Evolutionary conservation across 2,113 vertebrate species (phyloP), one percentile per base, ranked within the genome.

Genomic region (Periophthalmodon schlosseri): DNA sequence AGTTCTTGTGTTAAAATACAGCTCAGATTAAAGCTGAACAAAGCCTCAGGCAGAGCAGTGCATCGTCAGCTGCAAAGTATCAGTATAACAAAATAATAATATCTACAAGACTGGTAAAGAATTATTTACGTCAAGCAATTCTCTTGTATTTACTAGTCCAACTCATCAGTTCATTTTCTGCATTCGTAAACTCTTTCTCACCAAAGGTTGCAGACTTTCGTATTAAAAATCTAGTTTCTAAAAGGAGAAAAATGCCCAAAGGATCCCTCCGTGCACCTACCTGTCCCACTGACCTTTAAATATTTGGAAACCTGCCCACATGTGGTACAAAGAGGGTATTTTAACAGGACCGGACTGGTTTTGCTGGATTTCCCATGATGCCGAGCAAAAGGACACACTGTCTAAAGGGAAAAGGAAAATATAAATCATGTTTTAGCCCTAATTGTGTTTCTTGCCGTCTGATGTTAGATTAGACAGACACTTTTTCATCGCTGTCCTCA

Each of bases 271-370:
- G 24, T 14, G 28, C 63, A 12, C 33, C n/a, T 44, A n/a, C 36
- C 63, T 44, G 33, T 65, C 34, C 16, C 34, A 65, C 9, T 44
- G 63, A 65, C 63, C 63, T 65, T 65, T 65, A 65, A 65, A 65
- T 65, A 65, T 65, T 65, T 44, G 63, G 34, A 65, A 65, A 21
- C 34, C 20, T 65, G 28, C 34, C 34, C 61, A 33, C 20, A 4
- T 36, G 33, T 20, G 20, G 63, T 18, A 1, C 24, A 34, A 15
- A 18, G 15, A 34, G 14, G 60, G 60, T n/a, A 12, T 39, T 65
- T 65, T 20, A n/a, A 20, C 11, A 4, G 63, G 18, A 4, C 34
- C 9, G 4, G 2, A 4, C 34, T 34, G 63, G 20, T n/a, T 65
- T 39, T 16, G 39, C 33, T 39, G 63, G 34, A 34, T 34, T 65